phyloP scores from a whole-genome alignment of 1,140 invertebrate species.

The Helicoverpa zea region DNA sequence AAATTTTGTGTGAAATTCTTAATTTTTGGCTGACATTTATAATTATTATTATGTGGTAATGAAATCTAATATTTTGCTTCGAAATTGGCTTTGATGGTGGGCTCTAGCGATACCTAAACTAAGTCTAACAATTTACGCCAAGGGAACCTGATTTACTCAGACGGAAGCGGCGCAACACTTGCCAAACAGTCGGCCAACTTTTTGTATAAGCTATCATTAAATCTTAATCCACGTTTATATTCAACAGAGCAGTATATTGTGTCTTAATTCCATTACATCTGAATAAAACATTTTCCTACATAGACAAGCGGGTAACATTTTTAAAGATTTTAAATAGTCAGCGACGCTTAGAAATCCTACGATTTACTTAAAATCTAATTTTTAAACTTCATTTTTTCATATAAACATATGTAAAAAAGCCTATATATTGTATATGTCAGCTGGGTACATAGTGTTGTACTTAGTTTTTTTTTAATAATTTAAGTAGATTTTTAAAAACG shows the following conservation, averaged over 20 bases:
- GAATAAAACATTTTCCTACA: slow-evolving; percentile 32
- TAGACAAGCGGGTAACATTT: slow-evolving; percentile 40
- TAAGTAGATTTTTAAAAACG: slow-evolving; percentile 68
- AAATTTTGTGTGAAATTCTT: slow-evolving; percentile 46
- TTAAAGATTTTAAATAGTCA: slow-evolving; percentile 46
- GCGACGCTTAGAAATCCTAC: slow-evolving; percentile 60
- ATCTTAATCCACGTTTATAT: slow-evolving; percentile 7
- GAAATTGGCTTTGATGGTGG: slow-evolving; percentile 63
- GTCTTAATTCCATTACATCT: slow-evolving; percentile 19
- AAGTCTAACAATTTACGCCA: slow-evolving; percentile 69
- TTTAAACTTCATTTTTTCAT: slow-evolving; percentile 61
- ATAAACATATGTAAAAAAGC: slow-evolving; percentile 82
- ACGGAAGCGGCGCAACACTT: slow-evolving; percentile 57
- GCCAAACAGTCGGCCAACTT: slow-evolving; percentile 10
- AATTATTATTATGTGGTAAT: slow-evolving; percentile 40
- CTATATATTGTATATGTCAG: slow-evolving; percentile 74
- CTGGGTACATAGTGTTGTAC: slow-evolving; percentile 58
- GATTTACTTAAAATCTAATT: slow-evolving; percentile 62
- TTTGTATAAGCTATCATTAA: slow-evolving; percentile 52
- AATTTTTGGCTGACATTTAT: slow-evolving; percentile 53
- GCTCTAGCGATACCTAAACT: slow-evolving; percentile 82
- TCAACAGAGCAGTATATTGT: neutral
- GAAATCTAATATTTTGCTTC: slow-evolving; percentile 49
- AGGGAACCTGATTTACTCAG: slow-evolving; percentile 54
- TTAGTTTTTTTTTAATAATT: slow-evolving; percentile 66